These are phyloP conservation scores for Leptinotarsa peninsularis DNA, from an alignment of 2,888 invertebrate species.

Conservation along the genomic window DNA sequence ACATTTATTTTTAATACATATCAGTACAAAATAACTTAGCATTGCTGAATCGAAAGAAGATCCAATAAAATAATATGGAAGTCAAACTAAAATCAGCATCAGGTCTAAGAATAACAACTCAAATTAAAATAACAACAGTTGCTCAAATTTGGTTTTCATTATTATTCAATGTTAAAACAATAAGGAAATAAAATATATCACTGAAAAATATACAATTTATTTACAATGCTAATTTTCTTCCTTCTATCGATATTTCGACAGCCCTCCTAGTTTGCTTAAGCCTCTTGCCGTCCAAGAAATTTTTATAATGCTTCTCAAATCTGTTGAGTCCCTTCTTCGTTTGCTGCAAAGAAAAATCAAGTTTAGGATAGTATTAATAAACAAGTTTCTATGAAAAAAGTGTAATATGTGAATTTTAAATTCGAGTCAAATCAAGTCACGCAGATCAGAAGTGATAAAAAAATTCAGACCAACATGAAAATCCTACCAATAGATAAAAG, in stretches of 20 bases:
- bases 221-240: conserved; percentile 94
- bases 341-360: conserved; percentile 67
- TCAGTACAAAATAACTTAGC: conserved; percentile 23
- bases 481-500: no score
- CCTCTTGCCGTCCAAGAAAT: conserved; percentile 87
- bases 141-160: not conserved
- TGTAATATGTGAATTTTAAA: no score
- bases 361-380: not conserved
- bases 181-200: not conserved
- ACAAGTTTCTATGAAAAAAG: no score
- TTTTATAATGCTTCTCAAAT: conserved; percentile 93
- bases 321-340: conserved; percentile 88
- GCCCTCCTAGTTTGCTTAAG: conserved; percentile 84
- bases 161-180: not conserved
- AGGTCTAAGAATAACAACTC: not conserved
- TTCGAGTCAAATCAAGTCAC: no score
- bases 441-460: no score
- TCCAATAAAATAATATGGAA: no score
- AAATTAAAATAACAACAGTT: not conserved
- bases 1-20: conserved; percentile 20
- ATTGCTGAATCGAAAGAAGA: not conserved
- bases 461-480: no score
- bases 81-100: no score
- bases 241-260: conserved; percentile 95
- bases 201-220: conserved; percentile 10